Evolutionary conservation across 2,113 vertebrate genomes (phyloP), one percentile per base, ranked within the genome.

Genomic region (Herpailurus yagouaroundi): DNA sequence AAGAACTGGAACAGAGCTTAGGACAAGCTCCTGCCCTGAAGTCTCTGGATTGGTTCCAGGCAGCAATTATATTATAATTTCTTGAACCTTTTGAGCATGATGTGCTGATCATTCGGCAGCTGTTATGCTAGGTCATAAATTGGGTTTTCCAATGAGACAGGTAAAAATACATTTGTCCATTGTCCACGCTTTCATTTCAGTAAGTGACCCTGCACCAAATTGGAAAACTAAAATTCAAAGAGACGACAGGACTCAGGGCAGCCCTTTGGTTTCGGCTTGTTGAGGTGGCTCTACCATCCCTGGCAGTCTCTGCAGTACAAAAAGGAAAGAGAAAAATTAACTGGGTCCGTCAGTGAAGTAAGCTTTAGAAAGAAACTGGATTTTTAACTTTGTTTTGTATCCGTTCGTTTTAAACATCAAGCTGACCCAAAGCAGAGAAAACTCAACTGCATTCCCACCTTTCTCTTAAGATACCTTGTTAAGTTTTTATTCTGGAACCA

Each of bases 341-440:
- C 41, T 48, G 66, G 45, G 33, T 36, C 11, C 1, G 18, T 50
- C 48, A 41, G 11, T 68, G 64, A 94, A 68, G 15, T 80, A 25
- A 83, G 21, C 66, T 94, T 97, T 64, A 48, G 50, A 74, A 76
- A 89, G 80, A 90, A 82, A 73, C 33, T 71, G 36, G 23, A 68
- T 48, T 89, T 94, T 93, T 50, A 73, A 64, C 6, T 97, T 90
- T 25, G 19, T 97, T 93, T 88, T 88, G n/a, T 82, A 48, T 89
- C 45, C 0, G 1, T 81, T 85, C 93, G 13, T 90, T 83, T 83
- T 76, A 89, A 92, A 84, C 76, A 89, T 27, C 27, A 85, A 73
- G 45, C 21, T 79, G n/a, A 86, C 48, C 33, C 77, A 96, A 85
- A 84, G 81, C 64, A 68, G 71, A 81, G 29, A 85, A 76, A 95